Conservation (phyloP, 2,797 vertebrate genomes). For the Craterocephalus amniculus region DNA sequence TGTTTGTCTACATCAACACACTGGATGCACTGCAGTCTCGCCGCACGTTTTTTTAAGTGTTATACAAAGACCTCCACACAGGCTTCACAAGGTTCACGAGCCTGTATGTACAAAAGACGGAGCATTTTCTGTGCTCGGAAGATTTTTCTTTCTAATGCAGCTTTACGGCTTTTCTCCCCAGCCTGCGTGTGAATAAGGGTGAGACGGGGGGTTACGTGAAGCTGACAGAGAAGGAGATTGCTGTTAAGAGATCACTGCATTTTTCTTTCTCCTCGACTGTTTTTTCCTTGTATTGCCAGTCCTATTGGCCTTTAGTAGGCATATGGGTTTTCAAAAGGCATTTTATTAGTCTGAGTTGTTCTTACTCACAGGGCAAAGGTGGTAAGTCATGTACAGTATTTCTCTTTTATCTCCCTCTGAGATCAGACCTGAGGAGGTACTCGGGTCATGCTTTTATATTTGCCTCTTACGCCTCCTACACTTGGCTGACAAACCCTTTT, state of each 20-base stretch:
- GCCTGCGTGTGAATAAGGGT: slow-evolving; percentile 68
- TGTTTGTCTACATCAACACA: slow-evolving; percentile 18
- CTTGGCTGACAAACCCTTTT: slow-evolving; percentile 57
- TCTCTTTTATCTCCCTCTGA: slow-evolving; percentile 67
- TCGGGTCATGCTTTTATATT: slow-evolving; percentile 74
- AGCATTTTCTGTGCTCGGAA: slow-evolving; percentile 44
- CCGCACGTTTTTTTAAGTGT: slow-evolving; percentile 33
- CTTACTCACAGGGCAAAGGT: slow-evolving; percentile 76
- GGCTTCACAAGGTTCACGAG: slow-evolving; percentile 54
- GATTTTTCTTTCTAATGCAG: slow-evolving; percentile 66
- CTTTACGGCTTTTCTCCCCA: slow-evolving; percentile 37
- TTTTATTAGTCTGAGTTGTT: slow-evolving; percentile 78
- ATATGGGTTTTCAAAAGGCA: slow-evolving; percentile 73
- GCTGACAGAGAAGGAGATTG: slow-evolving; percentile 74
- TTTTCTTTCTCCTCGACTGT: slow-evolving; percentile 63
- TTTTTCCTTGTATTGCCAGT: slow-evolving; percentile 46
- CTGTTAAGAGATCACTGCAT: slow-evolving; percentile 75
- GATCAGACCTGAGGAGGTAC: slow-evolving; percentile 64
- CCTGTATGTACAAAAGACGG: slow-evolving; percentile 54
- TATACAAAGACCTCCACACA: slow-evolving; percentile 55
- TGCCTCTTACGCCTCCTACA: slow-evolving; percentile 55
- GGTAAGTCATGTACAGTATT: slow-evolving; percentile 77
- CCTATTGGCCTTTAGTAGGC: slow-evolving; percentile 72
- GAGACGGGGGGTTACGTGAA: slow-evolving; percentile 68
- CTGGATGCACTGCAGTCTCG: slow-evolving; percentile 19